These are phyloP conservation scores for Rachycentron canadum DNA, from an alignment of 2,797 vertebrate species.

Conservation along the genomic window DNA sequence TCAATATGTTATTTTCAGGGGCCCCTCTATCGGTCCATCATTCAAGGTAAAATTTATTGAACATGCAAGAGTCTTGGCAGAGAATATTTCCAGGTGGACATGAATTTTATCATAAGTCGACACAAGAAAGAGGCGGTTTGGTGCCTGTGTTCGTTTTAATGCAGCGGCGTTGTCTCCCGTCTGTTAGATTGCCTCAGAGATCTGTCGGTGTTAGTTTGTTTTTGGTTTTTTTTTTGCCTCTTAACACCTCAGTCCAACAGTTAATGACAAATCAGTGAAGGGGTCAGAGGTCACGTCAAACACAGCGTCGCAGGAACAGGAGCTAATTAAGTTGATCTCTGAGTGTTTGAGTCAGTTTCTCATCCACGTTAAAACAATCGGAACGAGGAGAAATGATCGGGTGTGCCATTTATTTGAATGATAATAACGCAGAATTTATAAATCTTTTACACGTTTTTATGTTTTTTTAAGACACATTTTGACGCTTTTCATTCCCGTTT, in stretches of 20 bases:
- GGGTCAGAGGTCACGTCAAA: constrained; percentile 60
- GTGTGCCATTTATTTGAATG: neutral
- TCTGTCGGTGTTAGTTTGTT: no score
- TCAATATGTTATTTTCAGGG: constrained; percentile 27
- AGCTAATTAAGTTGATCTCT: constrained; percentile 56
- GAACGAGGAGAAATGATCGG: neutral
- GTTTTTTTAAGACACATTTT: no score
- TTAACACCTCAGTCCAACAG: constrained; percentile 21
- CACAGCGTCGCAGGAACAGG: constrained; percentile 3
- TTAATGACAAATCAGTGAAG: constrained; percentile 53
- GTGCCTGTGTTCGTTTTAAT: neutral
- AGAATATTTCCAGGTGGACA: constrained; percentile 11
- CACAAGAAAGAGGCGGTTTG: neutral
- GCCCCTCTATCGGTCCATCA: constrained; percentile 22
- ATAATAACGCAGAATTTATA: neutral
- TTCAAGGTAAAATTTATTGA: constrained; percentile 18
- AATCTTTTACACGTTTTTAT: no score
- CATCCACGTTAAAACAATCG: constrained; percentile 18
- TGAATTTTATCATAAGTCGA: neutral
- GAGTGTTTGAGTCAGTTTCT: constrained; percentile 11
- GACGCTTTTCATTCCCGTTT: no score
- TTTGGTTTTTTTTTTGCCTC: constrained; percentile 6
- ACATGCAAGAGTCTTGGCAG: constrained; percentile 4
- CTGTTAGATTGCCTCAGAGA: neutral
- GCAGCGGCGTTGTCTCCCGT: neutral